Conservation (phyloP, 2,888 invertebrate species). For the Cybosia mesomella region DNA sequence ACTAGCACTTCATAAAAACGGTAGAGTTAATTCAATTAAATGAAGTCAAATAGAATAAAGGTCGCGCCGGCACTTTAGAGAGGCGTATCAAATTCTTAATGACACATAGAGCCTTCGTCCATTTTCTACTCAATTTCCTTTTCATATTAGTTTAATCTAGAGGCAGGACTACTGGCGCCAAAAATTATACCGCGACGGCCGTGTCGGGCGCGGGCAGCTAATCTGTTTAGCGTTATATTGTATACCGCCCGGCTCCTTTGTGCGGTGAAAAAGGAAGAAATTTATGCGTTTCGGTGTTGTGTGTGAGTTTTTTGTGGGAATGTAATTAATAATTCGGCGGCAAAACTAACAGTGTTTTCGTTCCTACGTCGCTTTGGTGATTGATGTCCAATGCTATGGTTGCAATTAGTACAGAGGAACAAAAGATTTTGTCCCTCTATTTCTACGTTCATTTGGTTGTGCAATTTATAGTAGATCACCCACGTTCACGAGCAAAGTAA, state of each 20-base stretch:
- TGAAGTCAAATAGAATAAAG: slow-evolving; percentile 83
- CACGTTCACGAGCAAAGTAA: neutral
- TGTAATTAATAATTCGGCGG: slow-evolving; percentile 88
- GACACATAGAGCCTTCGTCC: slow-evolving; percentile 84
- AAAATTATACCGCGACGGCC: slow-evolving; percentile 85
- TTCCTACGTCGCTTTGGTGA: slow-evolving; percentile 76
- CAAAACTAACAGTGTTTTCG: slow-evolving; percentile 88
- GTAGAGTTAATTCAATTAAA: slow-evolving; percentile 86
- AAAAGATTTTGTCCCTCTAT: slow-evolving; percentile 31
- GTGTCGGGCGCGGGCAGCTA: slow-evolving; percentile 80
- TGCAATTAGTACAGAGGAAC: slow-evolving; percentile 65
- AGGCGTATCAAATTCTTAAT: slow-evolving; percentile 84
- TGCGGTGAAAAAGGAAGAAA: slow-evolving; percentile 86
- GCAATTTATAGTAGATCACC: slow-evolving; percentile 26
- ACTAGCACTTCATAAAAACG: slow-evolving; percentile 81
- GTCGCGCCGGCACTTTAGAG: slow-evolving; percentile 70
- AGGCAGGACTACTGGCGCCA: slow-evolving; percentile 87
- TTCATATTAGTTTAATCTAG: slow-evolving; percentile 87
- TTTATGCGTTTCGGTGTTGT: slow-evolving; percentile 86
- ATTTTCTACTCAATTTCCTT: slow-evolving; percentile 87
- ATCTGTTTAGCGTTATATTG: slow-evolving; percentile 85
- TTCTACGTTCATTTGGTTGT: slow-evolving; percentile 11
- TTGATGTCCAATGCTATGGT: slow-evolving; percentile 72
- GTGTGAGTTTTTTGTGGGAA: slow-evolving; percentile 85
- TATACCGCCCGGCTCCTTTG: slow-evolving; percentile 81